Base-by-base conservation (phyloP, 2,888 invertebrate species). In the Caenorhabditis sp. region DNA sequence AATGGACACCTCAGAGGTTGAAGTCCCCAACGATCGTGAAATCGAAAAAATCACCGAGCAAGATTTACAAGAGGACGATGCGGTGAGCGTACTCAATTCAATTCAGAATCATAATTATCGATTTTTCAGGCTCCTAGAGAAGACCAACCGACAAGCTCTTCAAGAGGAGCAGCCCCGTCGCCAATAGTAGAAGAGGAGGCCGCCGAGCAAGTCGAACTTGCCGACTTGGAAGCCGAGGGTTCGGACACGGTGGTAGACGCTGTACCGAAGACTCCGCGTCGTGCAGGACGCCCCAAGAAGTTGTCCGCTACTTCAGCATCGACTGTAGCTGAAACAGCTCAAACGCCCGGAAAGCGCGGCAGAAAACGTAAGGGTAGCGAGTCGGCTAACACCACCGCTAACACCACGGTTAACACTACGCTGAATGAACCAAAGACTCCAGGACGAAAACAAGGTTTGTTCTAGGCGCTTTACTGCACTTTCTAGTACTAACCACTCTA, bases 1-100 rank as follows among this genome's bases (percentile, higher is more conserved):
- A 77, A 84, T 84, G 84, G 84, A 84, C 66, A 81, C 80, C 70
- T 84, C 84, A 63, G 84, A 84, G 72, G 84, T 84, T 28, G 84
- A 84, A 74, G 56, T 84, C 44, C 76, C 80, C 22, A 83, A 64
- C 70, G 83, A 83, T 70, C 59, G 70, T 76, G 82, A 77, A 73
- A 73, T 72, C 61, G 70, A 63, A 75, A 61, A 75, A 69, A 73
- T 72, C 64, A 75, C 81, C 51, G 70, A 70, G 35, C 56, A 66
- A 76, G 72, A 82, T 14, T 31, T 28, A 51, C 58, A 51, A 49
- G 24, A 63, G 16, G 61, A 31, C 19, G 28, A 58, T 63, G 58
- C 49, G 61, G 70, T 64, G 19, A 47, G 63, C 7, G 56, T 51
- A 44, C 14, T 41, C 44, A 1, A 22, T n/a, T 41, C 10, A 26